Conservation (phyloP, 2,888 invertebrate genomes). For the Lathronympha strigana region DNA sequence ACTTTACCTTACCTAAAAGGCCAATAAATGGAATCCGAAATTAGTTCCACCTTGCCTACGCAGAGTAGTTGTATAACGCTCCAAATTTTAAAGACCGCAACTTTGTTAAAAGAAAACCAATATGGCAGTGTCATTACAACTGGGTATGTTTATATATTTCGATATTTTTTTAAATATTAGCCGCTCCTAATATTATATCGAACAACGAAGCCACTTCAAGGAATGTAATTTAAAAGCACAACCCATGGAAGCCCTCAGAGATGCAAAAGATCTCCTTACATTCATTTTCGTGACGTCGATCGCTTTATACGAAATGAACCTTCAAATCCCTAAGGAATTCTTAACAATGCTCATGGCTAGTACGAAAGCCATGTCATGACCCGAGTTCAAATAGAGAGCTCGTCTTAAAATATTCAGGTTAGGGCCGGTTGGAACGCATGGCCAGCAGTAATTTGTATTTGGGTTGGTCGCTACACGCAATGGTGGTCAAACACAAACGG, state of each 20-base stretch:
- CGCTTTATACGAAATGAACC: conserved; percentile 63
- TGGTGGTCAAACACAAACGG: conserved; percentile 56
- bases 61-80: too few relatives aligned
- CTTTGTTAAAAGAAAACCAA: too few relatives aligned
- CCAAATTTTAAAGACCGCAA: too few relatives aligned
- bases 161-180: conserved; percentile 1
- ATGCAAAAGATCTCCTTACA: conserved; percentile 47
- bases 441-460: conserved; percentile 68
- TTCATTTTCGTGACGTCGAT: conserved; percentile 47
- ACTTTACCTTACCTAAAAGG: too few relatives aligned
- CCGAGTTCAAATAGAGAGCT: conserved; percentile 56
- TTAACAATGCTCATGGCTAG: conserved; percentile 54
- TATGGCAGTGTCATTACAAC: too few relatives aligned
- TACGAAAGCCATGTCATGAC: conserved; percentile 50
- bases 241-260: conserved; percentile 28
- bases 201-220: conserved; percentile 28
- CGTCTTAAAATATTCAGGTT: conserved; percentile 74
- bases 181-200: conserved; percentile 16
- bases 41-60: too few relatives aligned
- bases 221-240: conserved; percentile 38
- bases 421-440: conserved; percentile 63
- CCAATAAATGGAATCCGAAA: too few relatives aligned
- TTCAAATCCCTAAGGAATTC: conserved; percentile 56
- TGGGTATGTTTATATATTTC: too few relatives aligned
- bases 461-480: conserved; percentile 71